Base-by-base conservation (phyloP, 2,113 vertebrate species). In the Eira barbara region DNA sequence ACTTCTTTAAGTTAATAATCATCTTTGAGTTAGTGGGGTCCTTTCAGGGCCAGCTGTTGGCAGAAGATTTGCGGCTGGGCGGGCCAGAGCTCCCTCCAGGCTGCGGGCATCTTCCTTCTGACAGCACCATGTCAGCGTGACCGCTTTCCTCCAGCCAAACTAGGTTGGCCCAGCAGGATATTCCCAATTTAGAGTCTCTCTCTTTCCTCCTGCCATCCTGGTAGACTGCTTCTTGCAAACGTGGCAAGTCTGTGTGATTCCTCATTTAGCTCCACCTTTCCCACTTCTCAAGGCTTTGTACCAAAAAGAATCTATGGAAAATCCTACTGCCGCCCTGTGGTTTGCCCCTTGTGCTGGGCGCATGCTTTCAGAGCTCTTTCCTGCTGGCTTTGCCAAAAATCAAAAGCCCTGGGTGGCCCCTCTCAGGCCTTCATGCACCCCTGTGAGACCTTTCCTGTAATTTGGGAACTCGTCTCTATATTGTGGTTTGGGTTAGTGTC, bases 161-260 rank as follows among this genome's bases (percentile, higher is more conserved):
- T 36, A 21, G 49, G n/a, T 39, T 83, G 76, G 57, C 93, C 45
- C 71, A 21, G 69, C n/a, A 65, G 29, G 59, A 20, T 21, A n/a
- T 6, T 74, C 69, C 81, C n/a, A 36, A 11, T 80, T 79, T 13
- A 87, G 63, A 80, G 52, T 42, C 18, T 74, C 55, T 88, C 39
- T 65, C 39, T 59, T 88, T 84, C 45, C 45, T 91, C 36, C 65
- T 80, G 89, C 63, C 61, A 61, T 86, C 90, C 89, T 80, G 81
- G 94, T 17, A 52, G 94, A 78, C 87, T 92, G 82, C 71, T 76
- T 95, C 78, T 76, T 47, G n/a, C 85, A 95, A 82, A 63, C 12
- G 11, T 65, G 73, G 39, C 89, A 82, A 78, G 29, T 79, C 84
- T 96, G 29, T 86, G 69, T n/a, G 49, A 94, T 49, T 82, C 69